These are phyloP conservation scores for Drosophila jambulina DNA, from an alignment of 1,140 invertebrate genomes.

Conservation along the genomic window DNA sequence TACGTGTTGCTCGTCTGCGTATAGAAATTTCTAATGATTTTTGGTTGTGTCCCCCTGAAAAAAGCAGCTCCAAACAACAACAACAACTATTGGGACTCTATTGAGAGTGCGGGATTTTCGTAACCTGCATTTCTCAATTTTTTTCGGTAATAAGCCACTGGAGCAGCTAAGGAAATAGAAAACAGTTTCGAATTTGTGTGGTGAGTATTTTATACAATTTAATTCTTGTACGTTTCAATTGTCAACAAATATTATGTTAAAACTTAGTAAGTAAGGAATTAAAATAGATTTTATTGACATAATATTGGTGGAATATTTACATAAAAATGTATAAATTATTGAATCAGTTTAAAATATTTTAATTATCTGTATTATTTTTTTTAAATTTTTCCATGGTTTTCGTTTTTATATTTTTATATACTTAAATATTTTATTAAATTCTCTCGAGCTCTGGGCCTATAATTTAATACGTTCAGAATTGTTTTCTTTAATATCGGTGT, in stretches of 20 bases:
- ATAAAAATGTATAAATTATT: too few relatives aligned
- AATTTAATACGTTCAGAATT: too few relatives aligned
- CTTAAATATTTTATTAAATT: too few relatives aligned
- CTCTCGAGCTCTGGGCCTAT: too few relatives aligned
- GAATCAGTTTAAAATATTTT: neutral
- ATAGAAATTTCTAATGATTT: conserved; percentile 60
- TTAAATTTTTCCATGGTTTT: too few relatives aligned
- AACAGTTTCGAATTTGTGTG: conserved; percentile 9
- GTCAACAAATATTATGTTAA: neutral
- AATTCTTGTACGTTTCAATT: too few relatives aligned
- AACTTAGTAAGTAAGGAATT: neutral
- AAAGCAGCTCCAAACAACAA: conserved; percentile 45
- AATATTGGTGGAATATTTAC: neutral
- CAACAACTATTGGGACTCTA: conserved; percentile 24
- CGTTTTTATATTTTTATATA: too few relatives aligned
- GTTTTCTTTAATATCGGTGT: neutral
- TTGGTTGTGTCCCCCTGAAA: conserved; percentile 31
- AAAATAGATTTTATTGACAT: neutral
- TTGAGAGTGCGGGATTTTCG: conserved; percentile 33
- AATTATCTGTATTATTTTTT: neutral
- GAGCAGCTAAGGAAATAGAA: neutral
- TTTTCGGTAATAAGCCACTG: conserved; percentile 9
- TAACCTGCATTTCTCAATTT: conserved; percentile 5
- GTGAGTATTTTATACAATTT: conserved; percentile 15
- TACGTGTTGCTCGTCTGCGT: conserved; percentile 46